A percentile compares a stretch with the other conserved stretches of the same genome.
Evolutionary conservation across 2,797 vertebrate species (phyloP).

Genomic region (Takifugu rubripes): DNA sequence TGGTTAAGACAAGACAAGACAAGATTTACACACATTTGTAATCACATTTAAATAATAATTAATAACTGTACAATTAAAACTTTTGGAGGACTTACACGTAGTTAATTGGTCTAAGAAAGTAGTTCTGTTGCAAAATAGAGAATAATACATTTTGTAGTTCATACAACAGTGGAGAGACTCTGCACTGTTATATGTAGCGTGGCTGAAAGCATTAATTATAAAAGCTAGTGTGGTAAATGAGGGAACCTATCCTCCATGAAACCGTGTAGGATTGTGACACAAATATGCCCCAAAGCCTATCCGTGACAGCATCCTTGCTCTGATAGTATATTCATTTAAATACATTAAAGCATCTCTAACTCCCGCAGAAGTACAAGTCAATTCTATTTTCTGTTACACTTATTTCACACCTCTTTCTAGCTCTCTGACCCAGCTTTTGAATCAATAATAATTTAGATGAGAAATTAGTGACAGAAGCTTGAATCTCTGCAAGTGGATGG

Average conservation of each 20-base stretch:
- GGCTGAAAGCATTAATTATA: conserved; percentile 70
- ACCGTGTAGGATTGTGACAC: conserved; percentile 65
- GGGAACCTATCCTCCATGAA: conserved; percentile 58
- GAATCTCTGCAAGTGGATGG: conserved; percentile 45
- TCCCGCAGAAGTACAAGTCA: conserved; percentile 61
- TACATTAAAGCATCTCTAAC: conserved; percentile 70
- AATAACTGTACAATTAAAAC: no score
- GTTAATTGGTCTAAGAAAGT: no score
- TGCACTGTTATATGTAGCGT: conserved; percentile 33
- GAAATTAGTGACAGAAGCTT: conserved; percentile 68
- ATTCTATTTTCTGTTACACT: conserved; percentile 65
- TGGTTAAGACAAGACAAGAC: no score
- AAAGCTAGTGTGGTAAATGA: conserved; percentile 63
- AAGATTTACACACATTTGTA: no score
- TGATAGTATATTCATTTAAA: conserved; percentile 73
- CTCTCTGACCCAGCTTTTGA: conserved; percentile 53
- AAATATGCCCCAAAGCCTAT: conserved; percentile 63
- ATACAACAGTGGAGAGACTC: background rate
- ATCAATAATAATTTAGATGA: conserved; percentile 77
- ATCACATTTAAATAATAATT: no score
- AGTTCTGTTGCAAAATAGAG: background rate
- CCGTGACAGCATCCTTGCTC: conserved; percentile 47
- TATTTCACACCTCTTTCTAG: conserved; percentile 61
- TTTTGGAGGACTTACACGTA: no score
- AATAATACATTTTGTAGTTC: background rate